Percentiles rank a stretch among this genome's conserved stretches.
Conservation (phyloP, 2,888 invertebrate genomes). For the Hyalella azteca region DNA sequence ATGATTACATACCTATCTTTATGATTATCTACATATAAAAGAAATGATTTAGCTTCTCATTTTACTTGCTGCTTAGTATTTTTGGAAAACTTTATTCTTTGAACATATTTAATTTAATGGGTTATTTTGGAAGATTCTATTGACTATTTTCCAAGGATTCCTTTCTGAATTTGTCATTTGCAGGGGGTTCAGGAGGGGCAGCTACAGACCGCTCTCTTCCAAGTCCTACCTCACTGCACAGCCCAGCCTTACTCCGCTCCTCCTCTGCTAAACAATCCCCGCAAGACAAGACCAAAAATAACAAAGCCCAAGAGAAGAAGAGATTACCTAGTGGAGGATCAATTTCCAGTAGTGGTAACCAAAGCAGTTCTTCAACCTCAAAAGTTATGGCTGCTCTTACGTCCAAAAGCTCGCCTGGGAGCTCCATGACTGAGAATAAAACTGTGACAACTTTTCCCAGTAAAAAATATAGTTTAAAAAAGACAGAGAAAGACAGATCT, state of each 20-base stretch:
- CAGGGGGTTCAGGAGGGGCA: neutral
- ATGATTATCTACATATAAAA: no score
- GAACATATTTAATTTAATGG: no score
- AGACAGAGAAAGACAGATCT: no score
- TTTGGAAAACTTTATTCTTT: no score
- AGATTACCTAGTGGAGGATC: neutral
- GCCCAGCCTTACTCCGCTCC: neutral
- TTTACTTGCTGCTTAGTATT: no score
- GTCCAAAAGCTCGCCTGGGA: neutral
- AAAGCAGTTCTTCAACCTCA: neutral
- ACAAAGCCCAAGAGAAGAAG: neutral
- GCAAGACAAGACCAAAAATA: neutral
- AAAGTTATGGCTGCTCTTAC: neutral
- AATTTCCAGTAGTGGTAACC: neutral
- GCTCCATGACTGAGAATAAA: no score
- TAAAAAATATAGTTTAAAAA: neutral
- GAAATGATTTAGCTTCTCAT: no score
- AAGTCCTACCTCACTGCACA: constrained; percentile 14
- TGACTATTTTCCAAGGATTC: no score
- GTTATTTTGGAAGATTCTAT: no score
- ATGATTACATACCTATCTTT: no score
- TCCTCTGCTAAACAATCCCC: neutral
- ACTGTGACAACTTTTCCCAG: no score
- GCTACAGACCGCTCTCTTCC: neutral
- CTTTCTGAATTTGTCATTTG: neutral